Conservation (phyloP, 2,113 vertebrate species). For the Hemicordylus capensis region DNA sequence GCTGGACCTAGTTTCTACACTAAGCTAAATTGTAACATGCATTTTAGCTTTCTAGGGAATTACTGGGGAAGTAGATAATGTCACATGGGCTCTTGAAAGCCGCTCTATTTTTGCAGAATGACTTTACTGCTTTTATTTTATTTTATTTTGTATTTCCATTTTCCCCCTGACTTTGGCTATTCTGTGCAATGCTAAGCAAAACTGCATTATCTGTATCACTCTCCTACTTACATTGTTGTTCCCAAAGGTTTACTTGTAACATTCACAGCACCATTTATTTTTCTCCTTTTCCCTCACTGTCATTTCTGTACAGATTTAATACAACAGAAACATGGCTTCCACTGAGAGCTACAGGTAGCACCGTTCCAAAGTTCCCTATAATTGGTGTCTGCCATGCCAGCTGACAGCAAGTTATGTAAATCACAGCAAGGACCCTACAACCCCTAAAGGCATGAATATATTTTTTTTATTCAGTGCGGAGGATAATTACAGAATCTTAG, state of each 20-base stretch:
- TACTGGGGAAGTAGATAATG: constrained; percentile 25
- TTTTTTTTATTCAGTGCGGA: constrained; percentile 62
- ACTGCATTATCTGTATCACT: constrained; percentile 49
- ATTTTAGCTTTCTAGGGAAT: constrained; percentile 41
- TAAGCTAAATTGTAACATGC: constrained; percentile 40
- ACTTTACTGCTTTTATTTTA: background rate
- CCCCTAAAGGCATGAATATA: constrained; percentile 62
- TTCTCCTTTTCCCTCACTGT: constrained; percentile 48
- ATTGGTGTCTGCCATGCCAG: constrained; percentile 68
- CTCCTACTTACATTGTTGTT: constrained; percentile 57
- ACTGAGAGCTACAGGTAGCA: constrained; percentile 71
- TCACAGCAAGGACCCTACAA: constrained; percentile 67
- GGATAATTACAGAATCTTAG: constrained; percentile 67
- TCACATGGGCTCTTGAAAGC: background rate
- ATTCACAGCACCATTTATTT: constrained; percentile 59
- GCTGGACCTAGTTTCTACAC: background rate
- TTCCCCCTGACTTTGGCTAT: constrained; percentile 33
- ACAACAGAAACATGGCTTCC: constrained; percentile 72
- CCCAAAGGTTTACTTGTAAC: constrained; percentile 66
- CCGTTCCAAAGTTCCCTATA: constrained; percentile 67
- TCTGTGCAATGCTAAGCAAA: constrained; percentile 51
- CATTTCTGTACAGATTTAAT: constrained; percentile 68
- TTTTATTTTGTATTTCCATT: constrained; percentile 21
- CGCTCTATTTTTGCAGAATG: constrained; percentile 8
- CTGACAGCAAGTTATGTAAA: constrained; percentile 73